A percentile compares a stretch with the other conserved stretches of the same genome.
Conservation (phyloP, 2,113 vertebrate genomes). For the Cinclus mexicanus region DNA sequence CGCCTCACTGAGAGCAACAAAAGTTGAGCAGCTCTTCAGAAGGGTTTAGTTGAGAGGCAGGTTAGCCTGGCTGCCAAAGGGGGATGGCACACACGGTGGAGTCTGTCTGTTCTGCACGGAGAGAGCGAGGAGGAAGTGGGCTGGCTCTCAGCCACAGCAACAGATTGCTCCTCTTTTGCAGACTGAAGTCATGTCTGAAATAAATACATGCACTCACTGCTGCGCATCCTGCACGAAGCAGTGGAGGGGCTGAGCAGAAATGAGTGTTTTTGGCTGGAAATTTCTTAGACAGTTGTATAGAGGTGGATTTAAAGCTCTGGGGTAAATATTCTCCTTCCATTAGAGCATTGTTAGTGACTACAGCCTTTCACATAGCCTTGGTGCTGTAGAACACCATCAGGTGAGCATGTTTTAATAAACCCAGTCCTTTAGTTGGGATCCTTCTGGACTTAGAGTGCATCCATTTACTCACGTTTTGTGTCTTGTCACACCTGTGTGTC, state of each 20-base stretch:
- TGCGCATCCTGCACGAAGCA: background rate
- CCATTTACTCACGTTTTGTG: background rate
- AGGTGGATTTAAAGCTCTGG: background rate
- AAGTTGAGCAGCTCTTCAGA: background rate
- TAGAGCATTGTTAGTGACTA: fast-evolving
- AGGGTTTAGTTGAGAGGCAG: background rate
- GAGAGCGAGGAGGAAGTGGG: background rate
- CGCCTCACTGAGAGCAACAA: background rate
- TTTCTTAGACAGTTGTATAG: background rate
- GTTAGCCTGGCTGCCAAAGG: background rate
- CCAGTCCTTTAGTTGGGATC: background rate
- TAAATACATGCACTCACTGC: background rate
- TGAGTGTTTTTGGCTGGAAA: background rate
- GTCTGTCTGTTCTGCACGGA: background rate
- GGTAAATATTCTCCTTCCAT: background rate
- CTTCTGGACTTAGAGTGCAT: background rate
- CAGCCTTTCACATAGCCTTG: background rate
- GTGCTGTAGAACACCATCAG: background rate
- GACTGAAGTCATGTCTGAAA: constrained; percentile 35
- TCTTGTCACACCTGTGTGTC: background rate
- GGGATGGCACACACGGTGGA: background rate
- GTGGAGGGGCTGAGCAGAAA: background rate
- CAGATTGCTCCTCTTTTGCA: constrained; percentile 33
- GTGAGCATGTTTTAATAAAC: background rate
- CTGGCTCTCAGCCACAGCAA: constrained; percentile 2